These are phyloP conservation scores for Fissipunctia ypsillon DNA, from an alignment of 2,888 invertebrate species.

Conservation along the genomic window DNA sequence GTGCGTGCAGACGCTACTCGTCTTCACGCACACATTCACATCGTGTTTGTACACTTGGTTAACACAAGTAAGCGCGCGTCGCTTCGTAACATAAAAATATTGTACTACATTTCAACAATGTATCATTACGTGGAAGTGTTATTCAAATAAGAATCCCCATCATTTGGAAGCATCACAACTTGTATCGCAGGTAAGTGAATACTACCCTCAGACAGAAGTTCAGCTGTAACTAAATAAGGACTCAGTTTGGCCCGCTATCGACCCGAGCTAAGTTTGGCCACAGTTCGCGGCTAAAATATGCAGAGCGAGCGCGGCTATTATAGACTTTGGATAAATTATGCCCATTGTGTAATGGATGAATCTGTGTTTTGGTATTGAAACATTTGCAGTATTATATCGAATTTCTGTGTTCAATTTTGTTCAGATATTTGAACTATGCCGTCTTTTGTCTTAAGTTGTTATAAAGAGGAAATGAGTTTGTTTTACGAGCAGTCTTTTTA, in stretches of 20 bases:
- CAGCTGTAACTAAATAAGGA: neutral
- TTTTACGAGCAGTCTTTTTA: neutral
- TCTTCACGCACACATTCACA: no score
- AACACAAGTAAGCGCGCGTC: no score
- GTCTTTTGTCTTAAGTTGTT: neutral
- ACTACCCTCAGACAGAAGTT: neutral
- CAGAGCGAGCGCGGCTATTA: neutral
- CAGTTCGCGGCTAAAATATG: slow-evolving; percentile 9
- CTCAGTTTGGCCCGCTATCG: slow-evolving; percentile 30
- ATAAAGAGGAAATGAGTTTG: neutral
- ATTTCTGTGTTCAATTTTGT: neutral
- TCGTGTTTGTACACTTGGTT: no score
- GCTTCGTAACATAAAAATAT: no score
- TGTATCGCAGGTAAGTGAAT: slow-evolving; percentile 2
- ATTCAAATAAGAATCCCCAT: no score
- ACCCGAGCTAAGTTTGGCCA: slow-evolving; percentile 37
- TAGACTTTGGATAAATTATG: slow-evolving; percentile 27
- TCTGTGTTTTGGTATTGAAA: neutral
- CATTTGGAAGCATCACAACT: neutral
- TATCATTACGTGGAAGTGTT: no score
- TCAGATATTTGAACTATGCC: neutral
- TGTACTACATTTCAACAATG: no score
- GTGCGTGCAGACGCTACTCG: no score
- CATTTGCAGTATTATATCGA: neutral
- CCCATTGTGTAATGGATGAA: slow-evolving; percentile 1